Percentiles rank a stretch among this genome's conserved stretches.
These are phyloP conservation scores for Loris lydekkerianus DNA, from an alignment of 2,797 vertebrate genomes.

Conservation along the genomic window DNA sequence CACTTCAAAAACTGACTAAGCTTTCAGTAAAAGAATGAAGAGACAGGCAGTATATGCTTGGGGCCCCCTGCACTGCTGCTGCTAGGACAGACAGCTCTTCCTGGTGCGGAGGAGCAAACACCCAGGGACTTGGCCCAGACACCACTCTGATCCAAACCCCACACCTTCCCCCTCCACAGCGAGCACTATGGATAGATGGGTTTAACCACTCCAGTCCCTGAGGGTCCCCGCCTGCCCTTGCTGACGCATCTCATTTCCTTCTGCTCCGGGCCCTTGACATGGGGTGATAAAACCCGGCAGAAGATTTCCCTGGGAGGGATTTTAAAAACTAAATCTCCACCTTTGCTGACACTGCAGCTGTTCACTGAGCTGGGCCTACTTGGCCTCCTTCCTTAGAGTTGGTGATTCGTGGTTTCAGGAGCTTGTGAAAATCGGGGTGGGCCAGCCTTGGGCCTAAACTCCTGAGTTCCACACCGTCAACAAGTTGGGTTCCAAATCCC, in stretches of 20 bases:
- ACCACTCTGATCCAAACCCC: rapidly evolving
- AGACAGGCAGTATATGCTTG: too few relatives aligned
- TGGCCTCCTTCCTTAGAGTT: background rate
- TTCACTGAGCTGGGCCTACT: rapidly evolving
- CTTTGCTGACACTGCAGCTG: background rate
- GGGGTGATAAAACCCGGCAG: background rate
- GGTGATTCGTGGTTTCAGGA: background rate
- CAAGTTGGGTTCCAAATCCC: background rate
- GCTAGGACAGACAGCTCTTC: background rate
- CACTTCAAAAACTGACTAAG: background rate
- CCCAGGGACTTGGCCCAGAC: background rate
- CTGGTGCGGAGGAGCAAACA: background rate
- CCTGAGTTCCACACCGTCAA: rapidly evolving
- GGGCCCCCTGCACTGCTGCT: background rate
- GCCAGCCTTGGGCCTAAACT: background rate
- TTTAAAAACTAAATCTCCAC: background rate
- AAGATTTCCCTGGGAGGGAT: background rate
- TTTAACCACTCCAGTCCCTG: slow-evolving; percentile 36
- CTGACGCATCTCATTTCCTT: slow-evolving; percentile 25
- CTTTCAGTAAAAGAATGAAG: background rate
- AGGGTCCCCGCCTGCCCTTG: background rate
- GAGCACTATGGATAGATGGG: background rate
- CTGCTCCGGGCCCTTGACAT: background rate
- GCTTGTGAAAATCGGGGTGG: background rate
- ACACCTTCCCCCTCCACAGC: rapidly evolving